Evolutionary conservation across 2,797 vertebrate species (phyloP).

Genomic region (Syngnathus rostellatus): DNA sequence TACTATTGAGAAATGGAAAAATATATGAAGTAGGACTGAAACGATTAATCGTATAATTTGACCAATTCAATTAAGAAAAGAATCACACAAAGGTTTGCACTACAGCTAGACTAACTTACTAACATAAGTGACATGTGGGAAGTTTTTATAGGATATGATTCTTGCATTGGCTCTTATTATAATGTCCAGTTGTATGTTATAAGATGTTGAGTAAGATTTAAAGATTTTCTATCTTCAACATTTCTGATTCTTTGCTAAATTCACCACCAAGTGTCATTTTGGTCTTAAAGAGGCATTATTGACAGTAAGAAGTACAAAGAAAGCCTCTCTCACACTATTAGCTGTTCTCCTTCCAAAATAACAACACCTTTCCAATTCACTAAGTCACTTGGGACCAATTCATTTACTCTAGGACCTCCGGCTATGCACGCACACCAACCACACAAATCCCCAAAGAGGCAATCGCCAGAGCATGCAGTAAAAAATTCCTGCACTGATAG

Average conservation of each 20-base stretch:
- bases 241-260: background rate
- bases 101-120: no score
- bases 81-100: no score
- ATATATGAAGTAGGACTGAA: no score
- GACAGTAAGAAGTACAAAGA: slow-evolving; percentile 19
- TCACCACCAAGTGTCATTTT: background rate
- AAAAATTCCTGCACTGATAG: slow-evolving; percentile 56
- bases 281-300: slow-evolving; percentile 4
- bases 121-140: no score
- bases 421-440: slow-evolving; percentile 12
- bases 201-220: background rate
- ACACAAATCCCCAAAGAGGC: slow-evolving; percentile 48
- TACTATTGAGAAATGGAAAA: no score
- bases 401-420: slow-evolving; percentile 38
- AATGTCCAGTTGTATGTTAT: background rate
- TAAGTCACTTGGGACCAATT: slow-evolving; percentile 48
- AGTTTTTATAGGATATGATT: no score
- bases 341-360: slow-evolving; percentile 32
- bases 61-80: no score
- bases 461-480: slow-evolving; percentile 46
- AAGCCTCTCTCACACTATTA: slow-evolving; percentile 10
- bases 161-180: no score
- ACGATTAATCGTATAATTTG: no score
- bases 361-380: slow-evolving; percentile 37
- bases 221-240: background rate